Conservation (phyloP, 1,140 invertebrate species). For the Musca vetustissima region DNA sequence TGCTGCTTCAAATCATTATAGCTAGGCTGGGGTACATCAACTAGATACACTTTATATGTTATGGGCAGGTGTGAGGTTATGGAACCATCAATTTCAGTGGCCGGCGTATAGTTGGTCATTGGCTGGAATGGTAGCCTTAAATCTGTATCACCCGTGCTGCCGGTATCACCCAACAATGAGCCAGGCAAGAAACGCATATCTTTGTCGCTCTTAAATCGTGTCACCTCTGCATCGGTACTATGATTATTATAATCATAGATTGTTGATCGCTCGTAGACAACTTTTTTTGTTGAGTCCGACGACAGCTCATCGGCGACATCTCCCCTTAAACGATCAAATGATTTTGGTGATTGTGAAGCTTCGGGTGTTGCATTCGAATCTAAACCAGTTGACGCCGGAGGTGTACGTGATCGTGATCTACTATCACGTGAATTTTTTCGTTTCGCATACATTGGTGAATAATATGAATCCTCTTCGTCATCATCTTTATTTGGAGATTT, state of each 20-base stretch:
- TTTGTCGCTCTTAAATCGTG: slow-evolving; percentile 28
- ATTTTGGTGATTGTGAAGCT: slow-evolving; percentile 34
- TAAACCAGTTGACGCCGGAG: too few relatives aligned
- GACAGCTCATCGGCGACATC: not conserved
- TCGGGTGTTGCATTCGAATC: slow-evolving; percentile 42
- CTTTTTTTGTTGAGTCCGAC: not conserved
- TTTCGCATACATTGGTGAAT: not conserved
- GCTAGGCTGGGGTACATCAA: slow-evolving; percentile 72
- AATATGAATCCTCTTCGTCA: not conserved
- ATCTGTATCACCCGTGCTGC: slow-evolving; percentile 67
- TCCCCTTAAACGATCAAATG: slow-evolving; percentile 37
- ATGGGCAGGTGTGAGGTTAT: slow-evolving; percentile 75
- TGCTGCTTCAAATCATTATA: slow-evolving; percentile 73
- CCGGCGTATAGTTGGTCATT: slow-evolving; percentile 74
- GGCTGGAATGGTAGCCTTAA: slow-evolving; percentile 78
- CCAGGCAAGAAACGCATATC: slow-evolving; percentile 29
- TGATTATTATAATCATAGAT: slow-evolving; percentile 43
- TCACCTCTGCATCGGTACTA: slow-evolving; percentile 31
- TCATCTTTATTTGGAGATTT: too few relatives aligned
- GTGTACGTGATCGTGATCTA: not conserved
- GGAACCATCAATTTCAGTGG: slow-evolving; percentile 82
- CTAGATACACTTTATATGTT: slow-evolving; percentile 62
- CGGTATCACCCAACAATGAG: not conserved
- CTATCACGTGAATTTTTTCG: not conserved
- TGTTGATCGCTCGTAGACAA: slow-evolving; percentile 36